Percentiles rank a stretch among this genome's conserved stretches.
phyloP scores from a whole-genome alignment of 1,140 invertebrate species.

The Drosophila insularis region DNA sequence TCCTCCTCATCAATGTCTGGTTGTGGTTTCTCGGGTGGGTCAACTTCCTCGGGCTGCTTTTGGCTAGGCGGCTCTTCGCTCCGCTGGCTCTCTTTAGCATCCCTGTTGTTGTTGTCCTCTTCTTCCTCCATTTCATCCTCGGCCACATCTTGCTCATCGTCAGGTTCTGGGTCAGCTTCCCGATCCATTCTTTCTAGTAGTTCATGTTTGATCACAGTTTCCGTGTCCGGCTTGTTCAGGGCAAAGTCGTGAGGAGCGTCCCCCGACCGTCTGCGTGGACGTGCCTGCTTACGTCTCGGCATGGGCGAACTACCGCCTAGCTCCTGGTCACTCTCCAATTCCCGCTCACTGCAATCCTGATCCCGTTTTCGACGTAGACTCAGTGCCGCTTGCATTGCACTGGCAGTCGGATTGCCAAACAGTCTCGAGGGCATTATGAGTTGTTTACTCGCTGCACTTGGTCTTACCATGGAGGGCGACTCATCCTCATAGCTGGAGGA shows the following conservation, averaged over 20 bases:
- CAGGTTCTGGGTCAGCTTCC: slow-evolving; percentile 29
- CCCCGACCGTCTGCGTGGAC: slow-evolving; percentile 90
- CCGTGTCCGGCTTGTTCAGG: slow-evolving; percentile 54
- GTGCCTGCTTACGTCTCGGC: slow-evolving; percentile 90
- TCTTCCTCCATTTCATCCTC: slow-evolving; percentile 28
- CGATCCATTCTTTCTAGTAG: slow-evolving; percentile 55
- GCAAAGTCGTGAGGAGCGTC: slow-evolving; percentile 85
- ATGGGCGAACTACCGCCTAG: slow-evolving; percentile 86
- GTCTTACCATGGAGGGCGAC: slow-evolving; percentile 66
- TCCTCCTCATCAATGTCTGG: slow-evolving; percentile 44
- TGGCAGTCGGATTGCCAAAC: slow-evolving; percentile 51
- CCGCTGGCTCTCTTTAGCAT: slow-evolving; percentile 22
- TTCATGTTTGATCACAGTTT: slow-evolving; percentile 79
- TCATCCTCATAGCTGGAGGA: slow-evolving; percentile 76
- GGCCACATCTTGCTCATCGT: slow-evolving; percentile 6
- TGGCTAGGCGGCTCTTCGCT: slow-evolving; percentile 14
- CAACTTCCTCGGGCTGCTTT: slow-evolving; percentile 16
- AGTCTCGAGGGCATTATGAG: slow-evolving; percentile 69
- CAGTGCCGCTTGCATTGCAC: slow-evolving; percentile 56
- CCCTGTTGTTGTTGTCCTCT: slow-evolving; percentile 22
- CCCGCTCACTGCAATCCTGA: slow-evolving; percentile 61
- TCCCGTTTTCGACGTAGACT: slow-evolving; percentile 79
- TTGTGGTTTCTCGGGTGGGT: slow-evolving; percentile 28
- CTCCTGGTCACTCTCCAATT: slow-evolving; percentile 70
- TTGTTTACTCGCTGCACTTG: slow-evolving; percentile 48